Evolutionary conservation across 2,797 vertebrate genomes (phyloP).

Genomic region (Leptatherina wallacei): DNA sequence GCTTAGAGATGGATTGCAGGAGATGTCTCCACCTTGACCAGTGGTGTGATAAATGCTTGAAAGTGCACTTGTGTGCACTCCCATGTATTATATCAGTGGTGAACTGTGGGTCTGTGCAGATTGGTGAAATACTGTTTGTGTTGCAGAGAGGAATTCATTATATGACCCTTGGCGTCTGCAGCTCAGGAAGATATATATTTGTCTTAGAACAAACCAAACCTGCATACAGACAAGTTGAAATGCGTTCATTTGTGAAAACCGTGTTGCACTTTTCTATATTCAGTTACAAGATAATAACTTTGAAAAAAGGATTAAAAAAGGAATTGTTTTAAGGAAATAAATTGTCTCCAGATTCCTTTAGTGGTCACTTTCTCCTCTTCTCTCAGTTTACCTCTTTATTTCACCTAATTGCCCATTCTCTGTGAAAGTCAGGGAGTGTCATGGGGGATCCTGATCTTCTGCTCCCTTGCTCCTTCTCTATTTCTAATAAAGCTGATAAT

Average conservation of each 20-base stretch:
- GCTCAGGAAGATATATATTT: constrained; percentile 16
- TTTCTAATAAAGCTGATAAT: constrained; percentile 77
- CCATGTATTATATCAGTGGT: constrained; percentile 68
- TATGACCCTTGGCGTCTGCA: constrained; percentile 35
- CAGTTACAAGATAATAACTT: constrained; percentile 11
- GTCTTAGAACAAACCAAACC: neutral
- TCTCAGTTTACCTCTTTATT: constrained; percentile 14
- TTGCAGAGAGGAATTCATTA: constrained; percentile 45
- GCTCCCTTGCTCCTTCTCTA: constrained; percentile 33
- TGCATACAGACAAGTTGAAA: constrained; percentile 11
- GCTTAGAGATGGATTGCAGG: constrained; percentile 71
- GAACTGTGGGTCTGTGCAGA: constrained; percentile 47
- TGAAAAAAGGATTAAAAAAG: constrained; percentile 22
- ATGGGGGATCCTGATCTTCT: constrained; percentile 35
- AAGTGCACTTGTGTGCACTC: constrained; percentile 59
- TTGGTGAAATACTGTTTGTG: constrained; percentile 46
- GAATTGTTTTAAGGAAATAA: constrained; percentile 8
- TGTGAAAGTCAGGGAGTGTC: constrained; percentile 33
- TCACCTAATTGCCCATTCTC: constrained; percentile 11
- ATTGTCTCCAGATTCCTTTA: constrained; percentile 7
- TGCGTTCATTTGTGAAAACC: constrained; percentile 16
- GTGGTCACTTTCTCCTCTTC: neutral
- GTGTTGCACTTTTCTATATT: constrained; percentile 16
- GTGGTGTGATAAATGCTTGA: constrained; percentile 69
- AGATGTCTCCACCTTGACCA: constrained; percentile 78